Evolutionary conservation across 2,797 vertebrate genomes (phyloP).

Genomic region (Eospalax fontanierii): DNA sequence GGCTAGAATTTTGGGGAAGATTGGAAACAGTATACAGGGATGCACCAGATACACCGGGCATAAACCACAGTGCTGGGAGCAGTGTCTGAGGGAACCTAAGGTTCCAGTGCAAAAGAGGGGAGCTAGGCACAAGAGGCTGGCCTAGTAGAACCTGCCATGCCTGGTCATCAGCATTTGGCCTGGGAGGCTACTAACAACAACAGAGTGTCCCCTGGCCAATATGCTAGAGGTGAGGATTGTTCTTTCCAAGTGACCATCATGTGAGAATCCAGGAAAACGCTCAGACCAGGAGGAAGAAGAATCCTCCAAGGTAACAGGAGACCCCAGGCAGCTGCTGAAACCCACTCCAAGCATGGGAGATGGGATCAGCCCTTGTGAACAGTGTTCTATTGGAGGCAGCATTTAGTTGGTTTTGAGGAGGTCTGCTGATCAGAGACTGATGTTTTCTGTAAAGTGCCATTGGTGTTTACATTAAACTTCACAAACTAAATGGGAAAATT

Average conservation of each 20-base stretch:
- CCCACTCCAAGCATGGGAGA: neutral
- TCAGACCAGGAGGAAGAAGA: neutral
- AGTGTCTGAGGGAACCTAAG: neutral
- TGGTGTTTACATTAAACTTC: rapidly evolving
- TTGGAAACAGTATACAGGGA: neutral
- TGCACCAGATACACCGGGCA: neutral
- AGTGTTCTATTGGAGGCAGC: neutral
- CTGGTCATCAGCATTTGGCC: neutral
- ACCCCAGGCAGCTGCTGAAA: neutral
- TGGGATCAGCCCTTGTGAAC: neutral
- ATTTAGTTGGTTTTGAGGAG: neutral
- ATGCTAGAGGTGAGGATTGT: rapidly evolving
- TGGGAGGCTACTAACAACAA: neutral
- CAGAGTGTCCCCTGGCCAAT: neutral
- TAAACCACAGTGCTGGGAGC: neutral
- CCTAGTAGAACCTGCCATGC: neutral
- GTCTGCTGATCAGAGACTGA: neutral
- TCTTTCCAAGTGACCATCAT: no score
- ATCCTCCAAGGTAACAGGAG: neutral
- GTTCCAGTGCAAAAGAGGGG: neutral
- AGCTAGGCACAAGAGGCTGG: no score
- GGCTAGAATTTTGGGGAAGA: neutral
- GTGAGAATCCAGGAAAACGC: neutral
- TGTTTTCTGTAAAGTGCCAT: neutral
- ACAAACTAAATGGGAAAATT: neutral